phyloP scores from a whole-genome alignment of 2,888 invertebrate genomes.

The Tenodera sinensis region DNA sequence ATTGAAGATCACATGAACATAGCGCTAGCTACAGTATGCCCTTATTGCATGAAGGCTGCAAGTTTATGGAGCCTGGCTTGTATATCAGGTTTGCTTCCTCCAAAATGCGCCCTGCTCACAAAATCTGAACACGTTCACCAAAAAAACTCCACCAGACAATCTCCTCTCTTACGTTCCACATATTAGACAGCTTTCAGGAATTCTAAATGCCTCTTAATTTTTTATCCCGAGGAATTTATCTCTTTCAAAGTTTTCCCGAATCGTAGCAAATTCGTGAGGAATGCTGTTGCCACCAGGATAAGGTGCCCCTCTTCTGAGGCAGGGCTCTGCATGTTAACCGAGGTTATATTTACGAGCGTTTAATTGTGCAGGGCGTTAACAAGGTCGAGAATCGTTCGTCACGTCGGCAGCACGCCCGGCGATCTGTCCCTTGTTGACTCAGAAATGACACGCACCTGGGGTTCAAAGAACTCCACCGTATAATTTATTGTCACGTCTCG shows the following conservation, averaged over 20 bases:
- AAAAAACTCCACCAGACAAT: neutral
- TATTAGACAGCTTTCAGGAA: neutral
- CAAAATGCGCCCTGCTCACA: neutral
- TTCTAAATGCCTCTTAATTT: neutral
- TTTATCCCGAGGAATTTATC: neutral
- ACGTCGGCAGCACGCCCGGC: neutral
- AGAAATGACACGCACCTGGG: neutral
- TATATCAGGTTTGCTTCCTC: neutral
- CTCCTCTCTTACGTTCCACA: neutral
- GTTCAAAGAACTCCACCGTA: neutral
- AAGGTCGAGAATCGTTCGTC: neutral
- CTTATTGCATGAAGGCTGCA: neutral
- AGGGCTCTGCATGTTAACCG: too few species aligned
- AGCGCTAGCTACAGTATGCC: neutral
- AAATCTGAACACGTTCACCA: neutral
- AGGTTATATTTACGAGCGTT: neutral
- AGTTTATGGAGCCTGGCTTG: neutral
- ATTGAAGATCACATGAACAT: too few species aligned
- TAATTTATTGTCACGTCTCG: neutral
- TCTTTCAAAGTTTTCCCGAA: neutral
- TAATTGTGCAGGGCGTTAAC: neutral
- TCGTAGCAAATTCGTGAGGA: neutral
- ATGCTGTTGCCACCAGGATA: neutral
- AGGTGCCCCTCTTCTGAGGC: too few species aligned
- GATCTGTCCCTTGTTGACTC: neutral